Conservation (phyloP, 2,888 invertebrate species). For the Kryphioiulus occultus region DNA sequence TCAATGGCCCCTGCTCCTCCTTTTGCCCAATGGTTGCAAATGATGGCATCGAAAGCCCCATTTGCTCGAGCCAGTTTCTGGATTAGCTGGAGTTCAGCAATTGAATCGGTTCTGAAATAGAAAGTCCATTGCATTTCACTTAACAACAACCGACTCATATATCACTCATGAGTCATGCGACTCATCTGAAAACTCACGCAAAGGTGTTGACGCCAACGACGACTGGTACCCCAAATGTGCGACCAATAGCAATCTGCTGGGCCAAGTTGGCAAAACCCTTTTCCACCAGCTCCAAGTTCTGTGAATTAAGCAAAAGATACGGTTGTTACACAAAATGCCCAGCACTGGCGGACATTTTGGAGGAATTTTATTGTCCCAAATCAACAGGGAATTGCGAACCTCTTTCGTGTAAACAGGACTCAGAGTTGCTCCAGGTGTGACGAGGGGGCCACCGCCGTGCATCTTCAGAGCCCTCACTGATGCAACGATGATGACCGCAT, state of each 20-base stretch:
- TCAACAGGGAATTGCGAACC: slow-evolving; percentile 57
- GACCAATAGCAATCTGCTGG: slow-evolving; percentile 93
- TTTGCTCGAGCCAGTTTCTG: slow-evolving; percentile 74
- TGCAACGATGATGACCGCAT: slow-evolving; percentile 89
- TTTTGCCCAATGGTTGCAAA: slow-evolving; percentile 85
- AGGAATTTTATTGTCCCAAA: slow-evolving; percentile 2
- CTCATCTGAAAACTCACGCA: slow-evolving; percentile 68
- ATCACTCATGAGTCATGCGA: no score
- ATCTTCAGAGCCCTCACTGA: slow-evolving; percentile 96
- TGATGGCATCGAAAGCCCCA: slow-evolving; percentile 87
- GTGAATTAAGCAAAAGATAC: slow-evolving; percentile 43
- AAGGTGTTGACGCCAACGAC: slow-evolving; percentile 92
- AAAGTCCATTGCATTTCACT: neutral
- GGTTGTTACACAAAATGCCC: neutral
- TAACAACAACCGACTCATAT: neutral
- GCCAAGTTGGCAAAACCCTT: slow-evolving; percentile 88
- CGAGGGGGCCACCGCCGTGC: slow-evolving; percentile 97
- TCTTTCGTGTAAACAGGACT: slow-evolving; percentile 79
- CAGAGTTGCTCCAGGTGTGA: slow-evolving; percentile 83
- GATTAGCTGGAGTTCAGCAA: slow-evolving; percentile 81
- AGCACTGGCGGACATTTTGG: neutral
- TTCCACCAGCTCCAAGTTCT: slow-evolving; percentile 83
- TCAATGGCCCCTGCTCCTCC: slow-evolving; percentile 88
- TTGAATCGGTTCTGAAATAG: slow-evolving; percentile 77
- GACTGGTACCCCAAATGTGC: slow-evolving; percentile 88